phyloP scores from a whole-genome alignment of 2,888 invertebrate genomes.

The Bellardia pandia region DNA sequence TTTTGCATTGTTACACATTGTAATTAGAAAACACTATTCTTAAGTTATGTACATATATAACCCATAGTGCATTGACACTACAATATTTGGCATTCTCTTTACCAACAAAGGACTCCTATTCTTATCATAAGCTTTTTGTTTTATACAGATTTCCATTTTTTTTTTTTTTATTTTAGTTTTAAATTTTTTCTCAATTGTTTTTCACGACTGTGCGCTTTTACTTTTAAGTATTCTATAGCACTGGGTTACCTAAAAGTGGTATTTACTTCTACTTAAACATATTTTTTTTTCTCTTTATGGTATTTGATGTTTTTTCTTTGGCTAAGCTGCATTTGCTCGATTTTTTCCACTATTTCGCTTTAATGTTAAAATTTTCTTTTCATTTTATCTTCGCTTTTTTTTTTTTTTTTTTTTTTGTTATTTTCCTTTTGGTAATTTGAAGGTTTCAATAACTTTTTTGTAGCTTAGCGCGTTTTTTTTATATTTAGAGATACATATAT shows the following conservation, averaged over 20 bases:
- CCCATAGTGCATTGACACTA: constrained; percentile 33
- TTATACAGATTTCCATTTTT: neutral
- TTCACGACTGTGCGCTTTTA: constrained; percentile 19
- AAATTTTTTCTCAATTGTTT: constrained; percentile 21
- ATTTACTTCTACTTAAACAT: constrained; percentile 58
- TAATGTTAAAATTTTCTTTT: constrained; percentile 38
- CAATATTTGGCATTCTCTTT: constrained; percentile 38
- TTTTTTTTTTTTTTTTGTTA: neutral
- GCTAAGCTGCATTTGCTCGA: constrained; percentile 42
- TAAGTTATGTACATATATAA: too few species aligned
- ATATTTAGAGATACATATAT: neutral
- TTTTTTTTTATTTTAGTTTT: neutral
- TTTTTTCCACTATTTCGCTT: constrained; percentile 41
- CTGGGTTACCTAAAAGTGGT: constrained; percentile 57
- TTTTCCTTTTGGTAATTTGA: constrained; percentile 35
- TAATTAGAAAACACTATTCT: neutral
- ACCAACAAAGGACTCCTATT: constrained; percentile 21
- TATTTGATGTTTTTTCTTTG: constrained; percentile 19
- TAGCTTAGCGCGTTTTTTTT: constrained; percentile 8
- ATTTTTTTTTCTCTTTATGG: constrained; percentile 37
- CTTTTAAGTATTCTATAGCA: neutral
- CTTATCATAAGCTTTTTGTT: constrained; percentile 49
- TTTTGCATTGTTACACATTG: neutral
- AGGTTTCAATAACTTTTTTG: constrained; percentile 37
- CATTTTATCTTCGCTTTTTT: constrained; percentile 4